These are phyloP conservation scores for Bombus terrestris DNA, from an alignment of 1,140 invertebrate species.

Conservation along the genomic window DNA sequence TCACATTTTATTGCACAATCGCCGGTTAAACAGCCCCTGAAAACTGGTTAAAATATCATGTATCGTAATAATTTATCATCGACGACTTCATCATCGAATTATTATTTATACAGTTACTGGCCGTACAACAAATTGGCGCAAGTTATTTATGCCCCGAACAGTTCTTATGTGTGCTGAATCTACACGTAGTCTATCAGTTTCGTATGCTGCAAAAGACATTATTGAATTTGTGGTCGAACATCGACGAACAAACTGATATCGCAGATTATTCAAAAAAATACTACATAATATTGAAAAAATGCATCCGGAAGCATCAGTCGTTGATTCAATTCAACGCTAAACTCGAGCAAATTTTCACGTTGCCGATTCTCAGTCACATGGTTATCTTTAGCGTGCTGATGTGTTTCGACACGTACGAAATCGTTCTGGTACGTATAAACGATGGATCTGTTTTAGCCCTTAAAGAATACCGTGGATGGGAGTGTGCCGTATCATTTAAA, in stretches of 20 bases:
- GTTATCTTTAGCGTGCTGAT: slow-evolving; percentile 57
- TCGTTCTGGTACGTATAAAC: slow-evolving; percentile 54
- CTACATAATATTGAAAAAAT: slow-evolving; percentile 38
- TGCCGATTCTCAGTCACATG: slow-evolving; percentile 47
- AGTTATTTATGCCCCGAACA: slow-evolving; percentile 57
- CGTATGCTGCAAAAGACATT: slow-evolving; percentile 58
- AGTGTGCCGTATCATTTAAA: no score
- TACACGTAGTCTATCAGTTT: slow-evolving; percentile 58
- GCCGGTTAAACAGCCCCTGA: no score
- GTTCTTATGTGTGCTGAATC: slow-evolving; percentile 50
- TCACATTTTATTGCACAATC: no score
- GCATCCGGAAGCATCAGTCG: slow-evolving; percentile 47
- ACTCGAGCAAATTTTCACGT: slow-evolving; percentile 49
- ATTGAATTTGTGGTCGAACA: background rate
- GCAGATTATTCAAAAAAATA: background rate
- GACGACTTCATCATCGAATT: background rate
- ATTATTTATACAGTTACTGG: slow-evolving; percentile 15
- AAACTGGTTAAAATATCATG: background rate
- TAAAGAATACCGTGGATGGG: no score
- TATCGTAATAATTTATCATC: background rate
- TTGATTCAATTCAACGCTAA: slow-evolving; percentile 45
- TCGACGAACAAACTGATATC: accelerated
- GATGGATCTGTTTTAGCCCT: background rate
- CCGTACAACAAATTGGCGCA: slow-evolving; percentile 40
- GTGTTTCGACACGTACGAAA: slow-evolving; percentile 60